Evolutionary conservation across 1,140 invertebrate species (phyloP).

Genomic region (Oppia nitens): DNA sequence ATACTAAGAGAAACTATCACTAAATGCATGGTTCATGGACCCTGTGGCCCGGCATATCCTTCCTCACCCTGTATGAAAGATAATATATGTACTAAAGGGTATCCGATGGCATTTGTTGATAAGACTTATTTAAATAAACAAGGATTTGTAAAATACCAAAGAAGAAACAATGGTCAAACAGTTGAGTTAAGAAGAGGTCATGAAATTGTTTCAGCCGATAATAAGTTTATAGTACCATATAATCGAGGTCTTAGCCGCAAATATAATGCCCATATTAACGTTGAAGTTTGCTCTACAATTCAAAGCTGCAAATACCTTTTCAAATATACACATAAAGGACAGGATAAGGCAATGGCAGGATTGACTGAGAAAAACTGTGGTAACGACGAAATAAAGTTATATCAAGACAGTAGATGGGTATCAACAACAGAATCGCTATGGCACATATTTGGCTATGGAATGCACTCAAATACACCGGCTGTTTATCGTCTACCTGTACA

Average conservation of each 20-base stretch:
- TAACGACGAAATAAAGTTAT: constrained; percentile 21
- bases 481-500: constrained; percentile 32
- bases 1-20: constrained; percentile 27
- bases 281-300: constrained; percentile 24
- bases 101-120: not conserved
- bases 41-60: constrained; percentile 21
- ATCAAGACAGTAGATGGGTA: constrained; percentile 19
- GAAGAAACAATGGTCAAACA: constrained; percentile 18
- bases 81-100: constrained; percentile 18
- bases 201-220: constrained; percentile 17
- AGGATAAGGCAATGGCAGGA: constrained; percentile 20
- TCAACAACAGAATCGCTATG: constrained; percentile 21
- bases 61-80: constrained; percentile 22
- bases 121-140: constrained; percentile 1
- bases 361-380: not conserved
- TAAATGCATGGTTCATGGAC: constrained; percentile 29
- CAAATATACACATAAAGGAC: constrained; percentile 27
- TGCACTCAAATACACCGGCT: constrained; percentile 29
- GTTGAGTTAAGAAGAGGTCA: constrained; percentile 7
- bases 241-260: constrained; percentile 22
- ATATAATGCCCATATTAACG: constrained; percentile 26
- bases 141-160: constrained; percentile 15
- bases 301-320: constrained; percentile 25
- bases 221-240: constrained; percentile 26
- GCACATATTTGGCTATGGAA: constrained; percentile 20